phyloP scores from a whole-genome alignment of 2,888 invertebrate genomes.

The Erynnis tages region DNA sequence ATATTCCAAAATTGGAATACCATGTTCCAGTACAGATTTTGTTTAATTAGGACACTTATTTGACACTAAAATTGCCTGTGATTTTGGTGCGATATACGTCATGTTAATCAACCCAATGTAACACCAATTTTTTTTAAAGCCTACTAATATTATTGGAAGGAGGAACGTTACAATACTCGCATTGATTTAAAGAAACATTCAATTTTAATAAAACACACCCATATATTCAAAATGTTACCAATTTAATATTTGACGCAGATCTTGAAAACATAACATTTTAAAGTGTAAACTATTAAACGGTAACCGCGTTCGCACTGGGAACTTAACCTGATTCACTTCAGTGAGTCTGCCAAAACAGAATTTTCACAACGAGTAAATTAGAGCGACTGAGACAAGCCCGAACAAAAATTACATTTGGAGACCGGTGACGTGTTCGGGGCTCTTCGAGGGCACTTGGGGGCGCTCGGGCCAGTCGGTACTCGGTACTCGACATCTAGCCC shows the following conservation, averaged over 20 bases:
- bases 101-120: too few relatives aligned
- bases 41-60: too few relatives aligned
- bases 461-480: background rate
- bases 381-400: slow-evolving; percentile 9
- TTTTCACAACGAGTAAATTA: slow-evolving; percentile 20
- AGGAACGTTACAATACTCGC: too few relatives aligned
- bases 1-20: background rate
- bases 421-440: slow-evolving; percentile 26
- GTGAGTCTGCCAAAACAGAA: slow-evolving; percentile 18
- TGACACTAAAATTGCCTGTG: background rate
- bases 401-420: slow-evolving; percentile 19
- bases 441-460: background rate
- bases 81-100: background rate
- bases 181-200: too few relatives aligned
- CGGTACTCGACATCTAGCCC: too few relatives aligned
- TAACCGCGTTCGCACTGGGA: slow-evolving; percentile 13
- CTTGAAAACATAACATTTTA: background rate
- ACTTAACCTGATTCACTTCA: slow-evolving; percentile 19
- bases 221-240: too few relatives aligned
- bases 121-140: too few relatives aligned
- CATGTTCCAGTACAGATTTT: background rate
- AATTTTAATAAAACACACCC: too few relatives aligned
- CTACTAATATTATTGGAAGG: too few relatives aligned
- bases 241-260: background rate
- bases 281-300: slow-evolving; percentile 12